phyloP scores from a whole-genome alignment of 2,797 vertebrate species.

The Holocentrus rufus region DNA sequence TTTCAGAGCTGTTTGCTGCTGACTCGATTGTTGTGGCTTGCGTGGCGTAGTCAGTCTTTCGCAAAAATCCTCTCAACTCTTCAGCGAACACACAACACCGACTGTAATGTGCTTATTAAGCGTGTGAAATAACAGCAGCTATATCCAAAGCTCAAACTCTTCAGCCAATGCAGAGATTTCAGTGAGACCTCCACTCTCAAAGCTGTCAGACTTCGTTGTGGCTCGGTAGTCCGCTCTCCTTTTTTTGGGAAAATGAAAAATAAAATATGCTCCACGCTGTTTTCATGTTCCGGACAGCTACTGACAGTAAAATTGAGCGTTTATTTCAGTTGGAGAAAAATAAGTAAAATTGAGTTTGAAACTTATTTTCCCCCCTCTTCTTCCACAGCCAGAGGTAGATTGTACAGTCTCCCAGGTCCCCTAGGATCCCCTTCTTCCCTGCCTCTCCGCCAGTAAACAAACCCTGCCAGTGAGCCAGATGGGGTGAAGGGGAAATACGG shows the following conservation, averaged over 20 bases:
- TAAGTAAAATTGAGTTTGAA: not conserved
- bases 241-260: slow-evolving; percentile 31
- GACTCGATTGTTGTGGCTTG: slow-evolving; percentile 61
- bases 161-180: slow-evolving; percentile 63
- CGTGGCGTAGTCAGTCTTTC: slow-evolving; percentile 65
- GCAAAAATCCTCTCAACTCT: slow-evolving; percentile 33
- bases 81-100: slow-evolving; percentile 10
- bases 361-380: slow-evolving; percentile 18
- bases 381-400: slow-evolving; percentile 71
- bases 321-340: not conserved
- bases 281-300: slow-evolving; percentile 14
- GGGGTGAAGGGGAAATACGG: slow-evolving; percentile 78
- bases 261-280: slow-evolving; percentile 27
- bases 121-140: not conserved
- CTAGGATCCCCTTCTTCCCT: slow-evolving; percentile 76
- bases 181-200: slow-evolving; percentile 23
- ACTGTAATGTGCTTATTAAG: not conserved
- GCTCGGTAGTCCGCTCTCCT: slow-evolving; percentile 33
- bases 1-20: slow-evolving; percentile 34
- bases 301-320: not conserved
- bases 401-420: slow-evolving; percentile 70
- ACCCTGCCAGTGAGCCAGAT: slow-evolving; percentile 77
- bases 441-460: slow-evolving; percentile 83
- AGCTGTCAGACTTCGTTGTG: slow-evolving; percentile 46
- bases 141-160: slow-evolving; percentile 31